A percentile compares a stretch with the other conserved stretches of the same genome.
These are phyloP conservation scores for Lepidocolaptes lacrymiger DNA, from an alignment of 2,797 vertebrate genomes.

Conservation along the genomic window DNA sequence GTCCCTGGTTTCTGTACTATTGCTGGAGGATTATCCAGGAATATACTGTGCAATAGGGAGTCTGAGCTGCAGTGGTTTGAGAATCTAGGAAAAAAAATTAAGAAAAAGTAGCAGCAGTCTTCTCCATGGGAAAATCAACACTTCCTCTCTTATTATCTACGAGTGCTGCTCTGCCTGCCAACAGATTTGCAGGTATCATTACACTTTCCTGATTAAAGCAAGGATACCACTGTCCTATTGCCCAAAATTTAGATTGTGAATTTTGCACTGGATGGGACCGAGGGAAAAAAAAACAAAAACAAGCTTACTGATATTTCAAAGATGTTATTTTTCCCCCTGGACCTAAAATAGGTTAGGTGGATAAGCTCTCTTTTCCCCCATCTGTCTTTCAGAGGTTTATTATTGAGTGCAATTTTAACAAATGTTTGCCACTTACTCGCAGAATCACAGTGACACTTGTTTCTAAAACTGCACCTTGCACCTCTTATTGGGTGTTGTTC, in stretches of 20 bases:
- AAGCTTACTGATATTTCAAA: background rate
- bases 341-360: background rate
- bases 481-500: rapidly evolving
- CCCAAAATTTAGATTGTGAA: background rate
- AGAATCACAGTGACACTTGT: background rate
- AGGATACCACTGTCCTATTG: background rate
- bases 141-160: background rate
- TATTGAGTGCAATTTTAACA: background rate
- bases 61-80: background rate
- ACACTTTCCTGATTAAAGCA: background rate
- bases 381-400: background rate
- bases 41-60: background rate
- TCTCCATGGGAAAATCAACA: background rate
- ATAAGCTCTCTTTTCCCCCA: background rate
- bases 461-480: background rate
- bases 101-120: background rate
- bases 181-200: background rate
- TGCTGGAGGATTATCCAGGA: background rate
- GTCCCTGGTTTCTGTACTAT: background rate
- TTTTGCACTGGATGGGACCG: background rate
- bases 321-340: background rate
- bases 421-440: background rate
- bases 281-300: background rate
- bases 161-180: background rate
- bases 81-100: background rate